Conservation (phyloP, 2,113 vertebrate genomes). For the Steatornis caripensis region DNA sequence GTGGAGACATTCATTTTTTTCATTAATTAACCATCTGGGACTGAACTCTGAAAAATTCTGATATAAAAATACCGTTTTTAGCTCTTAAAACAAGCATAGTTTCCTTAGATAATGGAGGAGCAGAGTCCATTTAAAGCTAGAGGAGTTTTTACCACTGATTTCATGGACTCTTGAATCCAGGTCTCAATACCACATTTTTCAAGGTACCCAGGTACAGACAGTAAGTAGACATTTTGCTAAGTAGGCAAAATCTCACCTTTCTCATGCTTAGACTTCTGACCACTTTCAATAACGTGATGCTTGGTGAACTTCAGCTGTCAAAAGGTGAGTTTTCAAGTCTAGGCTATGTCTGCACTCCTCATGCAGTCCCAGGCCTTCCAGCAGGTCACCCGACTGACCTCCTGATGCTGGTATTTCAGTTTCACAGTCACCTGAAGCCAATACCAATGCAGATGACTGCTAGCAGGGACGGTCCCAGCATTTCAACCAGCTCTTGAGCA, state of each 20-base stretch:
- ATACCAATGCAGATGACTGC: neutral
- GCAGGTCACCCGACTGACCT: neutral
- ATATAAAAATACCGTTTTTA: neutral
- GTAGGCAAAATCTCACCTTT: neutral
- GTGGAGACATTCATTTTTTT: neutral
- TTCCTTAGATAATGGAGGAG: neutral
- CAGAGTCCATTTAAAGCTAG: neutral
- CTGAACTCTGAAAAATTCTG: neutral
- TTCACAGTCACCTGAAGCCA: neutral
- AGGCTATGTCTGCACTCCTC: fast-evolving
- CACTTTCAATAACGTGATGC: neutral
- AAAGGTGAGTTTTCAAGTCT: neutral
- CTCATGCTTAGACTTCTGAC: neutral
- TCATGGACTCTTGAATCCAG: neutral
- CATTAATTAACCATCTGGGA: conserved; percentile 20
- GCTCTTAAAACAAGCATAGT: neutral
- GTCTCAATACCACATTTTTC: neutral
- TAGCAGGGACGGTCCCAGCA: neutral
- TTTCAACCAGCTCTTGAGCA: neutral
- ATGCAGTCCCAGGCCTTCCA: neutral
- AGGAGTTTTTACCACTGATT: neutral
- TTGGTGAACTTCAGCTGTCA: neutral
- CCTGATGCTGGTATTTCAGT: neutral
- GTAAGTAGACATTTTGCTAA: no score
- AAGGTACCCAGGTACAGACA: neutral